phyloP scores from a whole-genome alignment of 2,888 invertebrate species.

The Anthrax anthrax region DNA sequence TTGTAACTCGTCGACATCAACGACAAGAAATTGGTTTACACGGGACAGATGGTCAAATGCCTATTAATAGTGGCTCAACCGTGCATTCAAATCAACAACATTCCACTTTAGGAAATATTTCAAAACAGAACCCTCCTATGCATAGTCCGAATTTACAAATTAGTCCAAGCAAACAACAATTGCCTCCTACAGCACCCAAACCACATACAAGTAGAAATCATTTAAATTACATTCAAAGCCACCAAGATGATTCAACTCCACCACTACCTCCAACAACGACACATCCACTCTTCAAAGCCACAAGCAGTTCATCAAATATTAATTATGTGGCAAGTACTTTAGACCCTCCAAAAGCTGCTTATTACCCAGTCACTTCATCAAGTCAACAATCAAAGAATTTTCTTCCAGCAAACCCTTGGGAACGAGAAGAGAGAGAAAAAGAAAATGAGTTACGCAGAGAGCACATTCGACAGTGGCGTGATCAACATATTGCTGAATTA shows the following conservation, averaged over 20 bases:
- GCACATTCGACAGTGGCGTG: conserved; percentile 64
- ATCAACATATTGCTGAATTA: conserved; percentile 74
- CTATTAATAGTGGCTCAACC: neutral
- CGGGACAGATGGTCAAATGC: neutral
- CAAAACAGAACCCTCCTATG: conserved; percentile 16
- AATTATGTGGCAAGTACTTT: conserved; percentile 55
- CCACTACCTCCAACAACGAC: conserved; percentile 56
- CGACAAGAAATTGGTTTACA: conserved; percentile 23
- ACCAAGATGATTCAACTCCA: conserved; percentile 31
- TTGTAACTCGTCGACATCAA: conserved; percentile 49
- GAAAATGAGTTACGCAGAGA: conserved; percentile 57
- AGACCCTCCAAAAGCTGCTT: conserved; percentile 60
- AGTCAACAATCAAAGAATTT: conserved; percentile 17
- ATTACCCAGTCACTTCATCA: conserved; percentile 39
- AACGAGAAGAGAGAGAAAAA: conserved; percentile 81
- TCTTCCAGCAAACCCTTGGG: conserved; percentile 68
- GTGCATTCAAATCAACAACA: neutral
- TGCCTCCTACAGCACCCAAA: conserved; percentile 44
- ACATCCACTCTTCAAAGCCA: conserved; percentile 47
- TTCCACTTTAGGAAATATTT: neutral
- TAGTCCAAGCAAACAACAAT: conserved; percentile 36
- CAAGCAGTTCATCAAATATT: conserved; percentile 21
- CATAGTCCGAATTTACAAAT: conserved; percentile 14
- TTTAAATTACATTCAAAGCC: conserved; percentile 12
- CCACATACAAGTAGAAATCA: conserved; percentile 31